Conservation (phyloP, 2,797 vertebrate species). For the Rhyacichthys aspro region DNA sequence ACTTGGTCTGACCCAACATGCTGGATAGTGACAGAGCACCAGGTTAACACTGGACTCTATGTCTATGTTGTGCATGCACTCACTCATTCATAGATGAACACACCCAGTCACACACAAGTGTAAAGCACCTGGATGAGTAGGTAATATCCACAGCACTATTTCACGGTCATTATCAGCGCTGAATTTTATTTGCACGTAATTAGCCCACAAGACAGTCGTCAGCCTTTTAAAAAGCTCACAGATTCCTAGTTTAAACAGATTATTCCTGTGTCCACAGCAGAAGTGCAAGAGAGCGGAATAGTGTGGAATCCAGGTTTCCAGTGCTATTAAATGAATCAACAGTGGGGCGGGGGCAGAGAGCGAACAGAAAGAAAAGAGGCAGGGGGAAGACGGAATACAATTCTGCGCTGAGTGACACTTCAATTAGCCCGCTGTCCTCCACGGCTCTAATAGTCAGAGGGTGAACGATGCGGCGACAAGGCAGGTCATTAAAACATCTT, state of each 20-base stretch:
- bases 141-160: background rate
- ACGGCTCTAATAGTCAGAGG: conserved; percentile 49
- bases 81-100: background rate
- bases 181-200: conserved; percentile 18
- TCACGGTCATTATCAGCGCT: conserved; percentile 5
- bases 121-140: conserved; percentile 8
- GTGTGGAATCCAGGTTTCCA: conserved; percentile 1
- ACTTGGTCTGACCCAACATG: too few relatives aligned
- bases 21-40: too few relatives aligned
- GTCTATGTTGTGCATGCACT: too few relatives aligned
- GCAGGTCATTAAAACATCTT: conserved; percentile 71
- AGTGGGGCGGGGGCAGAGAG: background rate
- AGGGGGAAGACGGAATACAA: conserved; percentile 31
- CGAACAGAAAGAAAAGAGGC: conserved; percentile 7
- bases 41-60: too few relatives aligned
- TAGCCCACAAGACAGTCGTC: conserved; percentile 7
- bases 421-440: conserved; percentile 59
- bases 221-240: conserved; percentile 7
- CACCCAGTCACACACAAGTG: background rate
- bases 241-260: conserved; percentile 26
- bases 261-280: conserved; percentile 5
- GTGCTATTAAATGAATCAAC: conserved; percentile 9
- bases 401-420: conserved; percentile 66
- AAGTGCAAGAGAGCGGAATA: background rate
- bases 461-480: conserved; percentile 47